Evolutionary conservation across 1,140 invertebrate genomes (phyloP), one percentile per base, ranked within the genome.

Genomic region (Kradibia gibbosae): DNA sequence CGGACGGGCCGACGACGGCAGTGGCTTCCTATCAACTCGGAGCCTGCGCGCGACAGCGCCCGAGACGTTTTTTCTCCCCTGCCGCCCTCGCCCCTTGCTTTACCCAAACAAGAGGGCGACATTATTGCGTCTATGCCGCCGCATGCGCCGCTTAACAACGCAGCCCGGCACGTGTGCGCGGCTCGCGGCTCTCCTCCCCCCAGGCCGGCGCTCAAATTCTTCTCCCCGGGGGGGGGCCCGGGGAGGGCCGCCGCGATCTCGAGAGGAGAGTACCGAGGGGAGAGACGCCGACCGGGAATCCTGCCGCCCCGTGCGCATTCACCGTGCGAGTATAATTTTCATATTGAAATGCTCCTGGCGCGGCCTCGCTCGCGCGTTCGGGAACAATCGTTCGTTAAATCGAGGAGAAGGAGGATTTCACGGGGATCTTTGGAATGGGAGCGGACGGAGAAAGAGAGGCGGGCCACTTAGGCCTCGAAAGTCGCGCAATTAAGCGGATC

Each of bases 61-160:
- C 36, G 62, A 79, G 77, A n/a, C 7, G 20, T 60, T 60, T 53
- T 71, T 20, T n/a, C 36, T 28, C 62, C 79, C 22, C 78, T 60
- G 55, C 62, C 70, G 25, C n/a, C 60, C 70, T 55, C 78, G 31
- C 55, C 62, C 71, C 53, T 57, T 36, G 57, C 67, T 76, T 71
- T 73, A 62, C 4, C 39, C 67, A 78, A 85, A 84, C 83, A 83
- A 85, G 86, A 82, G 85, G 85, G 82, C 85, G 87, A 87, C 86
- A 87, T 87, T 87, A 87, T 88, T 87, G 85, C 86, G 84, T 84
- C 75, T 83, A 86, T 76, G 67, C 70, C 55, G 77, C 45, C 57
- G 80, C 65, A 70, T 57, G n/a, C 80, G 36, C 72, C 78, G 62
- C 62, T 81, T 71, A 45, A 81, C 75, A 81, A 72, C 22, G 20